Conservation (phyloP, 2,113 vertebrate species). For the Sorex araneus region DNA sequence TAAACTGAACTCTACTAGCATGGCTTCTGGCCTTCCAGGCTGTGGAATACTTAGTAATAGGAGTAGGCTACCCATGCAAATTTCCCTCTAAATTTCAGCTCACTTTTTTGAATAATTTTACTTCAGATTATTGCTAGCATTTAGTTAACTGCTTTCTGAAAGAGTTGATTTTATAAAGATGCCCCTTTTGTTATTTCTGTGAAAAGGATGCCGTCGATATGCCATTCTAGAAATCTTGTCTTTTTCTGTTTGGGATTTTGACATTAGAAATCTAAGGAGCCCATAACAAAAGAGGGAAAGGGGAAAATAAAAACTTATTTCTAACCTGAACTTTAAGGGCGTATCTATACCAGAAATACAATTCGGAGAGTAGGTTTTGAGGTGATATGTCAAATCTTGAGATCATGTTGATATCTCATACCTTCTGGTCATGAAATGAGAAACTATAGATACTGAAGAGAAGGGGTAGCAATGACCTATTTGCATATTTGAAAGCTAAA, state of each 20-base stretch:
- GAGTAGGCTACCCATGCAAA: accelerated
- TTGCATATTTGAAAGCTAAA: background rate
- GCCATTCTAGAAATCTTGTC: background rate
- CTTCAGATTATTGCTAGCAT: background rate
- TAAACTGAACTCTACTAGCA: background rate
- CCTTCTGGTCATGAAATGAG: no score
- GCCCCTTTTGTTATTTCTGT: no score
- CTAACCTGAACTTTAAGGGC: background rate
- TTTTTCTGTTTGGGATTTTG: background rate
- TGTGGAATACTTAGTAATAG: background rate
- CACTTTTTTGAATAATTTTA: background rate
- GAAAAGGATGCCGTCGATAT: background rate
- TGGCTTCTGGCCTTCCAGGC: background rate
- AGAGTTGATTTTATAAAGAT: background rate
- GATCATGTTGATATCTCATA: no score
- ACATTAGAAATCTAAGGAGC: no score
- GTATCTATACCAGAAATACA: background rate
- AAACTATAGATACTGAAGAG: background rate
- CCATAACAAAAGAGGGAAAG: background rate
- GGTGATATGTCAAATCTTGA: background rate
- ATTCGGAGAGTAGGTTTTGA: accelerated
- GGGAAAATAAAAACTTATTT: background rate
- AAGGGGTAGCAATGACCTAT: no score
- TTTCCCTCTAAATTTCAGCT: background rate
- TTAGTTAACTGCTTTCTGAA: background rate